A percentile compares a stretch with the other conserved stretches of the same genome.
phyloP scores from a whole-genome alignment of 2,113 vertebrate genomes.

The Taurulus bubalis region DNA sequence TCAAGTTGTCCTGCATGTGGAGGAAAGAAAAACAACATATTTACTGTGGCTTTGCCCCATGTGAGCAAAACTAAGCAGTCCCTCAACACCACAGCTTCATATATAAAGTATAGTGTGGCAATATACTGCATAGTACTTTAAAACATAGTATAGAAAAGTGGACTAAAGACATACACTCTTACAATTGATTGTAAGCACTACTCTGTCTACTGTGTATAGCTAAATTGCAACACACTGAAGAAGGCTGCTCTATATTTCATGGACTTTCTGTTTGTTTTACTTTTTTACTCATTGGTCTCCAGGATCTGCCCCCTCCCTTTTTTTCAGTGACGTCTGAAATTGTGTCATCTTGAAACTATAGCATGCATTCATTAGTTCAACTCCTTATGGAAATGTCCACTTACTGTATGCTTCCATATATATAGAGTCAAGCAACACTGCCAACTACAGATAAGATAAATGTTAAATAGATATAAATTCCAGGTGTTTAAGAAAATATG shows the following conservation, averaged over 20 bases:
- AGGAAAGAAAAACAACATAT: slow-evolving; percentile 44
- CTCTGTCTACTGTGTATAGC: not conserved
- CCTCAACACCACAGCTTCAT: not conserved
- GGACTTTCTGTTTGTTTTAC: too few species aligned
- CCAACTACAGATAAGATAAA: too few species aligned
- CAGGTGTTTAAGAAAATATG: too few species aligned
- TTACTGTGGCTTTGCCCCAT: not conserved
- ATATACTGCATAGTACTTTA: not conserved
- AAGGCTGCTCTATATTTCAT: not conserved
- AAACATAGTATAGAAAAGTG: not conserved
- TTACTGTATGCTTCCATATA: too few species aligned
- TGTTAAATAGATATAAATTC: too few species aligned
- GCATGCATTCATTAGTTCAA: too few species aligned
- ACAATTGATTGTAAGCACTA: not conserved
- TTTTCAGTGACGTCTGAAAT: too few species aligned
- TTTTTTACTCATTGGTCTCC: too few species aligned
- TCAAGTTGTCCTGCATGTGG: slow-evolving; percentile 89
- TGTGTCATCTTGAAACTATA: too few species aligned
- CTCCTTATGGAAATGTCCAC: not conserved
- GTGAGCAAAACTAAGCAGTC: not conserved
- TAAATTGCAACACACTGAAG: not conserved
- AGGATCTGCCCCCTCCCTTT: too few species aligned
- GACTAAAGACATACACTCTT: not conserved
- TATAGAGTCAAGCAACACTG: too few species aligned
- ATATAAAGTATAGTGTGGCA: not conserved